Evolutionary conservation across 1,140 invertebrate species (phyloP), one percentile per base, ranked within the genome.

Genomic region (Drosophila bocki): DNA sequence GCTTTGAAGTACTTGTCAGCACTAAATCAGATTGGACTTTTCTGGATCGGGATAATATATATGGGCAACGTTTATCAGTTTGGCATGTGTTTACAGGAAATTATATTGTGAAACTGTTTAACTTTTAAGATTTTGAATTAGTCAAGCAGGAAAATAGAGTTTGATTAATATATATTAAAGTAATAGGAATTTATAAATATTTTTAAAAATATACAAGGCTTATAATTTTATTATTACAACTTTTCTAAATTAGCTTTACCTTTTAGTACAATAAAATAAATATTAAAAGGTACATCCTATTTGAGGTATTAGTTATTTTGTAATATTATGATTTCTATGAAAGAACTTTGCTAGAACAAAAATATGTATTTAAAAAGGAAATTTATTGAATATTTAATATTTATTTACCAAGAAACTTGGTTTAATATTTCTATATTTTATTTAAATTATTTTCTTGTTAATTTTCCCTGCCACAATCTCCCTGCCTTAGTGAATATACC

Each of bases 1-100:
- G 53, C 69, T 72, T 72, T 72, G 69, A 72, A 72, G 69, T 60
- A 72, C 68, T 60, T 72, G 69, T 72, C 67, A 72, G 69, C 45
- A 72, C 39, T 70, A 72, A 72, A 74, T 74, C 70, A 74, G 70
- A 41, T 50, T 60, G 56, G 54, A 72, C 68, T 60, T 45, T 70
- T 68, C 48, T 42, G 39, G 68, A 72, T 72, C 45, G 45, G 53
- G 13, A 35, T 72, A 72, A 72, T 72, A 72, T 72, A 72, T 72
- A 72, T 72, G 67, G 53, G 19, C 69, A 72, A 37, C 26, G 9
- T 65, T 44, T 62, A 42, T n/a, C 32, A 19, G 37, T n/a, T 22
- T 29, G 32, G 17, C 29, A 61, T 44, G 7, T 44, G 29, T 44
- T n/a, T 33, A 13, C 6, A 26, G 12, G 39, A 26, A 64, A 62